phyloP scores from a whole-genome alignment of 2,888 invertebrate genomes.

The Maniola hyperantus region DNA sequence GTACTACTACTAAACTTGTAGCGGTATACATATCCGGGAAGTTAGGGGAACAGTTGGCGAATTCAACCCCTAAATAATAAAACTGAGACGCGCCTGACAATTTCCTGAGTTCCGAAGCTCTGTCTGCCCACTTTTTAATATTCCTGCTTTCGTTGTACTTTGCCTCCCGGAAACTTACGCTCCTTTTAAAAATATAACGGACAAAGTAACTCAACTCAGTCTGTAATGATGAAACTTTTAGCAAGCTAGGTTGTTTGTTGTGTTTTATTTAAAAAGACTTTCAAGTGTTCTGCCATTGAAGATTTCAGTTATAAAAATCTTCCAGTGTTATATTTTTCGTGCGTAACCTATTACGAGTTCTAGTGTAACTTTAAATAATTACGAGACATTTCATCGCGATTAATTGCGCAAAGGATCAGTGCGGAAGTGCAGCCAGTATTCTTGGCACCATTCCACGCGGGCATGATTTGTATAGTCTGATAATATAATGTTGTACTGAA shows the following conservation, averaged over 20 bases:
- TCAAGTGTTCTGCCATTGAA: background rate
- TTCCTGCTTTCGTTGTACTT: slow-evolving; percentile 54
- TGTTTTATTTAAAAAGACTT: background rate
- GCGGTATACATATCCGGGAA: slow-evolving; percentile 2
- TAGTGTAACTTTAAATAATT: no score
- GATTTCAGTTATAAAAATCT: background rate
- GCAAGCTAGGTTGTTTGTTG: slow-evolving; percentile 4
- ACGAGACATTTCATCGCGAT: no score
- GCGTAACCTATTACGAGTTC: no score
- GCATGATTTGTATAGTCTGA: no score
- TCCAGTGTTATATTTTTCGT: no score
- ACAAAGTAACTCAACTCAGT: slow-evolving; percentile 39
- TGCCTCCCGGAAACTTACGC: slow-evolving; percentile 39
- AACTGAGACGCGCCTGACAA: slow-evolving; percentile 60
- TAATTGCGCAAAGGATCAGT: no score
- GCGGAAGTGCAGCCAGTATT: no score
- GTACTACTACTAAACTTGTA: background rate
- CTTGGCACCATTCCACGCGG: no score
- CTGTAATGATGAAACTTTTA: slow-evolving; percentile 36
- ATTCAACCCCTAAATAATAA: slow-evolving; percentile 72
- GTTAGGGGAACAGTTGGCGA: slow-evolving; percentile 41
- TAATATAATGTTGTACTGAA: no score
- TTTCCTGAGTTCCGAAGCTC: slow-evolving; percentile 56
- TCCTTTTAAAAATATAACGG: slow-evolving; percentile 40
- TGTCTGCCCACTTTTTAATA: slow-evolving; percentile 62